These are phyloP conservation scores for Eupithecia abbreviata DNA, from an alignment of 2,888 invertebrate genomes.

Conservation along the genomic window DNA sequence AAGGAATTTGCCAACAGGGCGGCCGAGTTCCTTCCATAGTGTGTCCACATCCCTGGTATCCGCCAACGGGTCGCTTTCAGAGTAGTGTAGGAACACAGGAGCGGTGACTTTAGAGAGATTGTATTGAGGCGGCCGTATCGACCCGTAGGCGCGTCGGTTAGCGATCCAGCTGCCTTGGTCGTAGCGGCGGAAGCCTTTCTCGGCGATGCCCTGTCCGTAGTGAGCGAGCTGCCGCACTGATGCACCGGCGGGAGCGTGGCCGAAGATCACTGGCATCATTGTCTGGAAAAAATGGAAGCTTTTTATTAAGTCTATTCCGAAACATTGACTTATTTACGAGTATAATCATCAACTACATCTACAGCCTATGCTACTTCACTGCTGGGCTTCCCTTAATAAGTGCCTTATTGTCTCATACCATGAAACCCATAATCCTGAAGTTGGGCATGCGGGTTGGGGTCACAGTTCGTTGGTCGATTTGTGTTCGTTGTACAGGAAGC, in stretches of 20 bases:
- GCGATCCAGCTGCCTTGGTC: slow-evolving; percentile 77
- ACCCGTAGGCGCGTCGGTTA: slow-evolving; percentile 83
- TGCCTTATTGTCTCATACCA: not conserved
- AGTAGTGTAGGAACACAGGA: slow-evolving; percentile 87
- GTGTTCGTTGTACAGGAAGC: not conserved
- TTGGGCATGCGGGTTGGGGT: not conserved
- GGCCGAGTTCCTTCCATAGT: slow-evolving; percentile 80
- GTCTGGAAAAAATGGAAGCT: slow-evolving; percentile 74
- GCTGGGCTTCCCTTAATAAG: not conserved
- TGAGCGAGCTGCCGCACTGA: slow-evolving; percentile 86
- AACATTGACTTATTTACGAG: not conserved
- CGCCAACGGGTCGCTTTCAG: slow-evolving; percentile 86
- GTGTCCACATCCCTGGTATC: slow-evolving; percentile 81
- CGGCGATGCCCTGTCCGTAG: slow-evolving; percentile 84
- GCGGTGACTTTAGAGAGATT: slow-evolving; percentile 81
- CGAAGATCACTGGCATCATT: slow-evolving; percentile 85
- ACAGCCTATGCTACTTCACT: not conserved
- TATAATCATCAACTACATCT: not conserved
- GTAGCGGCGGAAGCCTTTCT: slow-evolving; percentile 79
- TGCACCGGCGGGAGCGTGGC: slow-evolving; percentile 75
- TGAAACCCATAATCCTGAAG: not conserved
- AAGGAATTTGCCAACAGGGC: slow-evolving; percentile 81
- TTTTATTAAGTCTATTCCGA: not conserved
- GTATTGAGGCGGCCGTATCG: slow-evolving; percentile 83
- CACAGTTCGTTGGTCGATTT: too few species aligned